Conservation (phyloP, 1,140 invertebrate species). For the Sycobia sp. region DNA sequence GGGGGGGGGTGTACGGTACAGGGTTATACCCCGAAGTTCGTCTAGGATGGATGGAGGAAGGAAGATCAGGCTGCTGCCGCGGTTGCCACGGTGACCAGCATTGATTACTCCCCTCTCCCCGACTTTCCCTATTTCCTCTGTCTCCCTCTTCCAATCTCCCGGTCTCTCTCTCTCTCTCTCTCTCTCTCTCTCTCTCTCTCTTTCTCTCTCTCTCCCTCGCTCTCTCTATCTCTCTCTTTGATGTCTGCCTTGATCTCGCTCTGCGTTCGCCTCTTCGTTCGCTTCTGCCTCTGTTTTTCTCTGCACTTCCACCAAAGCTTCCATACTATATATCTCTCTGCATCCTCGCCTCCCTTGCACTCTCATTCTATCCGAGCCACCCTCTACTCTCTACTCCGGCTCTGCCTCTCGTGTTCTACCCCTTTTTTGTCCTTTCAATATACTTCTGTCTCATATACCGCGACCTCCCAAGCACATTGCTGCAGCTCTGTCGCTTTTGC, state of each 20-base stretch:
- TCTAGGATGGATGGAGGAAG: constrained; percentile 55
- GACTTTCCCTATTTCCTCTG: constrained; percentile 33
- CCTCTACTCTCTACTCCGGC: too few species aligned
- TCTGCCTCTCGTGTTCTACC: constrained; percentile 6
- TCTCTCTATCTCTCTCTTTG: not conserved
- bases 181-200: not conserved
- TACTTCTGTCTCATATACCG: too few species aligned
- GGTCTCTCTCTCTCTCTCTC: constrained; percentile 26
- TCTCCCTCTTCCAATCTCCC: not conserved
- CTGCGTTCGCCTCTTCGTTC: too few species aligned
- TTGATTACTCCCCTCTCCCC: constrained; percentile 53
- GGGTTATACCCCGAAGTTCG: constrained; percentile 42
- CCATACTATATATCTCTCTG: too few species aligned
- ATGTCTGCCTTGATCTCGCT: too few species aligned
- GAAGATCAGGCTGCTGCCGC: constrained; percentile 56
- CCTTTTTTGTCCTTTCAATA: constrained; percentile 22
- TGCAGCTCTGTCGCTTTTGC: too few species aligned
- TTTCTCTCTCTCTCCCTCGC: not conserved
- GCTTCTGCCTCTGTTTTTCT: too few species aligned
- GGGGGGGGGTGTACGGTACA: too few species aligned
- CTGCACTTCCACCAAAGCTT: too few species aligned
- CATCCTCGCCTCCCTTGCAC: not conserved
- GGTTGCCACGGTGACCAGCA: constrained; percentile 59
- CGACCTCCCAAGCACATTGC: too few species aligned
- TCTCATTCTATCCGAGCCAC: constrained; percentile 7